Base-by-base conservation (phyloP, 2,797 vertebrate genomes). In the Ambastaia sidthimunki region DNA sequence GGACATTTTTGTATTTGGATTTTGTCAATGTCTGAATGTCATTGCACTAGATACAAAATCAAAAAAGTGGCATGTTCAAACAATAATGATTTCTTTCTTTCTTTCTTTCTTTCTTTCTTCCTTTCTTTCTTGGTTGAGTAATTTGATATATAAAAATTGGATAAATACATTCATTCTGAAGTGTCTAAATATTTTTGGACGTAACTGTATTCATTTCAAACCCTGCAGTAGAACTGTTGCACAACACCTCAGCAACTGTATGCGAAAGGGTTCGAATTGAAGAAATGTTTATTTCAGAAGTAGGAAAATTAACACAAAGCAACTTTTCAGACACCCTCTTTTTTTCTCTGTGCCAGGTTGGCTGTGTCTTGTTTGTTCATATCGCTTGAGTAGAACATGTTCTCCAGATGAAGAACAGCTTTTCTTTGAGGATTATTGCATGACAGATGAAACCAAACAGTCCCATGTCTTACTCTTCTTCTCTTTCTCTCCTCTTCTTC, bases 361-460 rank as follows among this genome's bases (percentile, higher is more conserved):
- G 74, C 69, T 31, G 18, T 71, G 48, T 60, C 16, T 16, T 69
- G 68, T 69, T 81, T 68, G 69, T 81, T 63, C 67, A 65, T 71
- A 87, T 48, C 10, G 10, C 25, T 47, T 41, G 89, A 84, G 86
- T 84, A 25, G 77, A 88, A 87, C 89, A 88, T 92, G 90, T 91
- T 89, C 88, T 77, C 88, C 90, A 93, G 90, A 92, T 92, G 92
- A 86, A 74, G 86, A 89, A 86, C 85, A 86, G 88, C 89, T 93
- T 93, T 89, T 91, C 89, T 89, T 92, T 90, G 90, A 89, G 85
- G 88, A 90, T 89, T 91, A 89, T 89, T 92, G 89, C 37, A 84
- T 91, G 90, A 91, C 89, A 91, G 88, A 93, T 90, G 89, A 89
- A 92, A 92, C 86, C 88, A 91, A 92, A 90, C 88, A 88, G 90